Conservation (phyloP, 2,113 vertebrate species). For the Guaruba guarouba region DNA sequence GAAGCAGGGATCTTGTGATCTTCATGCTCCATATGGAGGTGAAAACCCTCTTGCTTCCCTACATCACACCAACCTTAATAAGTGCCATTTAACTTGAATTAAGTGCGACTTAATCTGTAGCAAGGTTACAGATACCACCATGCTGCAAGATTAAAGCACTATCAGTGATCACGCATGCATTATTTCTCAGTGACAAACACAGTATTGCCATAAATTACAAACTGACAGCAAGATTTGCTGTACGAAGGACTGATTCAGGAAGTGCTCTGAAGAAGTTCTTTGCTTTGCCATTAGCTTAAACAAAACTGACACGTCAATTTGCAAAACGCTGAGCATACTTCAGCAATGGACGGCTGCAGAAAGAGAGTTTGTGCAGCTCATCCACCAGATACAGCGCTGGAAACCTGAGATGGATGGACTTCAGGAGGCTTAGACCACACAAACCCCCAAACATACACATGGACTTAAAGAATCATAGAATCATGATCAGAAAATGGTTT, state of each 20-base stretch:
- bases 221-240: background rate
- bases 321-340: background rate
- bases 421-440: background rate
- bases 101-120: background rate
- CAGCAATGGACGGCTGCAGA: background rate
- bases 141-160: background rate
- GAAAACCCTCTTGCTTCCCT: background rate
- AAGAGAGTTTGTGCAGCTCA: background rate
- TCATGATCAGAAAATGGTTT: background rate
- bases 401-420: background rate
- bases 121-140: background rate
- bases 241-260: background rate
- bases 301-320: background rate
- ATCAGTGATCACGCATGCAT: background rate
- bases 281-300: background rate
- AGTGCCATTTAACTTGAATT: background rate
- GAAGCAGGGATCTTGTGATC: background rate
- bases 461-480: background rate
- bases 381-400: background rate
- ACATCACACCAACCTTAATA: background rate
- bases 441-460: fast-evolving
- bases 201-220: background rate
- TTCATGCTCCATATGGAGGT: background rate
- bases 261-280: background rate
- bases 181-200: background rate